Evolutionary conservation across 2,797 vertebrate genomes (phyloP).

Genomic region (Neopelma chrysocephalum): DNA sequence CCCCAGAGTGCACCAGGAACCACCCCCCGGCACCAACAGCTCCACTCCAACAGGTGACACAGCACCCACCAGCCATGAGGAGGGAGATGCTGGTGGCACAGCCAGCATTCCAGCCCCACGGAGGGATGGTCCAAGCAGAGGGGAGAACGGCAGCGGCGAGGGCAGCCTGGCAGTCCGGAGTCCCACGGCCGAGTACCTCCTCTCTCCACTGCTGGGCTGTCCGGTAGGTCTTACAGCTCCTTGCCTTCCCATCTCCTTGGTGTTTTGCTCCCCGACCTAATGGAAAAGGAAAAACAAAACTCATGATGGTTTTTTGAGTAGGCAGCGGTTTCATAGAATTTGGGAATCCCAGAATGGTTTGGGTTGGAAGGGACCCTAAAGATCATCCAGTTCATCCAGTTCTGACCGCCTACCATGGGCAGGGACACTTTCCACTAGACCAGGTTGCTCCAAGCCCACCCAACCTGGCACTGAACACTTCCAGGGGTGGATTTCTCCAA

Average conservation of each 20-base stretch:
- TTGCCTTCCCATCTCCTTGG: not conserved
- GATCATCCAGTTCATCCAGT: not conserved
- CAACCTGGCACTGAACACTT: not conserved
- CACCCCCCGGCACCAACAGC: not conserved
- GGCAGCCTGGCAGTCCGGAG: not conserved
- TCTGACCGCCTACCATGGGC: not conserved
- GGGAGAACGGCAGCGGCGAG: not conserved
- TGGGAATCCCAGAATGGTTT: not conserved
- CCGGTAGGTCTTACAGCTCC: conserved; percentile 65
- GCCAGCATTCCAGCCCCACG: accelerated
- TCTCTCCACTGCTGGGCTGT: conserved; percentile 50
- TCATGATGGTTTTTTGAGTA: not conserved
- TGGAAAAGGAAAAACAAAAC: not conserved
- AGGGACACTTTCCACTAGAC: not conserved
- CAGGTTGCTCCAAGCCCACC: not conserved
- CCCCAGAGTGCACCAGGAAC: too few species aligned
- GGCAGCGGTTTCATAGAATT: not conserved
- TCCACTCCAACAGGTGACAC: accelerated
- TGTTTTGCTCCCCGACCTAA: not conserved
- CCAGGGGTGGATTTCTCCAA: not conserved
- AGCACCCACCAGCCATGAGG: accelerated
- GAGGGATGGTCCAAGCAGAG: not conserved
- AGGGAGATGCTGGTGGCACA: accelerated
- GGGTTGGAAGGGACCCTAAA: not conserved
- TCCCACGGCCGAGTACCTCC: conserved; percentile 64